Evolutionary conservation across 2,113 vertebrate genomes (phyloP).

Genomic region (Podiceps cristatus): DNA sequence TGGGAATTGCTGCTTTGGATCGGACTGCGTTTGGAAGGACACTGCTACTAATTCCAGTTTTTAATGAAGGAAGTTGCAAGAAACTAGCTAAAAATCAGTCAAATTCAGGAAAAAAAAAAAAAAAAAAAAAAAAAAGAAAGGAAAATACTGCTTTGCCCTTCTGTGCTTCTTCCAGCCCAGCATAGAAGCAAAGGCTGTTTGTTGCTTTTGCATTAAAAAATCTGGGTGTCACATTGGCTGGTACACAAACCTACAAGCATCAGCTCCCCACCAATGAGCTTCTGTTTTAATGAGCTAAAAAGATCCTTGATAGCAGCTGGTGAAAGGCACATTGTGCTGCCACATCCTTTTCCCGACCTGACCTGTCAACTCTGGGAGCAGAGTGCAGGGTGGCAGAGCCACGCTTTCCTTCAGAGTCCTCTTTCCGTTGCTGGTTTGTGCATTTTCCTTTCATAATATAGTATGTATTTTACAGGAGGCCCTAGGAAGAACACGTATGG

Average conservation of each 20-base stretch:
- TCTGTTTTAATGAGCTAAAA: constrained; percentile 27
- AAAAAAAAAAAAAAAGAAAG: not conserved
- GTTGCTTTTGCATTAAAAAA: not conserved
- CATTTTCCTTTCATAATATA: not conserved
- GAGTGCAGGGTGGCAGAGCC: not conserved
- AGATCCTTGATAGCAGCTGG: not conserved
- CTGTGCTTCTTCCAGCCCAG: constrained; percentile 6
- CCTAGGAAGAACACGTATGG: not conserved
- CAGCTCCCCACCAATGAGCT: not conserved
- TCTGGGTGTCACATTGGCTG: not conserved
- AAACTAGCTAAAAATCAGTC: not conserved
- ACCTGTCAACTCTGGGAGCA: not conserved
- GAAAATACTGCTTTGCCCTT: not conserved
- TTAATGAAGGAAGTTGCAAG: not conserved
- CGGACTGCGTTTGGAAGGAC: not conserved
- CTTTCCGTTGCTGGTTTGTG: not conserved
- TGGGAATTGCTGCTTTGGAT: not conserved
- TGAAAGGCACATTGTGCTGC: constrained; percentile 9
- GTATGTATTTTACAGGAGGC: not conserved
- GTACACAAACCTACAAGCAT: not conserved
- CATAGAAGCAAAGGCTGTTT: not conserved
- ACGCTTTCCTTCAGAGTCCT: not conserved
- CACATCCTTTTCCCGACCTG: not conserved
- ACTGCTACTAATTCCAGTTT: not conserved
- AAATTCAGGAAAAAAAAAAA: not conserved